A percentile compares a stretch with the other conserved stretches of the same genome.
Evolutionary conservation across 2,113 vertebrate species (phyloP).

Genomic region (Clinocottus analis): DNA sequence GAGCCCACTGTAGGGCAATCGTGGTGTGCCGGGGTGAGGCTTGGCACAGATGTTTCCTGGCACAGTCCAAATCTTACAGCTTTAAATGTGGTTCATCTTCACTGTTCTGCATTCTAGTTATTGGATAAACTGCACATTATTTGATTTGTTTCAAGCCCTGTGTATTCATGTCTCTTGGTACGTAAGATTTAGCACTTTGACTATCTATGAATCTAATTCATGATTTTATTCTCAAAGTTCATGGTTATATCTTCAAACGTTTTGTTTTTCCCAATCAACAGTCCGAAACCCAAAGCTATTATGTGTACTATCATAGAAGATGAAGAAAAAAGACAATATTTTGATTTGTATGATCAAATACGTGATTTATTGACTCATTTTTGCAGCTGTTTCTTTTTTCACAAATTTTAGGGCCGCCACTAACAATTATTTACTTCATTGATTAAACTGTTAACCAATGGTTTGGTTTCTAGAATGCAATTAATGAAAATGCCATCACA

Average conservation of each 20-base stretch:
- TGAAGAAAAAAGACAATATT: not conserved
- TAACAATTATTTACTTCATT: not conserved
- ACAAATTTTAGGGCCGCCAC: no score
- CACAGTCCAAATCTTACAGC: slow-evolving; percentile 18
- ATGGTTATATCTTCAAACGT: not conserved
- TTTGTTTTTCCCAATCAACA: not conserved
- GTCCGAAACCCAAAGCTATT: no score
- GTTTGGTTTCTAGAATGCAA: not conserved
- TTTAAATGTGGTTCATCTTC: slow-evolving; percentile 1
- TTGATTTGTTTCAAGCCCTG: not conserved
- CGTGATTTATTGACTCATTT: no score
- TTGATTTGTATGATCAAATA: no score
- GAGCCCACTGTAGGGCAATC: slow-evolving; percentile 59
- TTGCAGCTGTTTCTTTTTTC: not conserved
- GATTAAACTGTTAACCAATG: not conserved
- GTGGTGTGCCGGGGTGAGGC: slow-evolving; percentile 47
- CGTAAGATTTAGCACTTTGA: not conserved
- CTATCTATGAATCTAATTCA: not conserved
- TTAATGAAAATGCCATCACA: not conserved
- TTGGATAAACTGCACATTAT: not conserved
- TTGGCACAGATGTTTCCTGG: slow-evolving; percentile 60
- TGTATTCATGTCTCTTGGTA: not conserved
- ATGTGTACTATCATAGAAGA: not conserved
- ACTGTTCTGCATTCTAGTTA: not conserved
- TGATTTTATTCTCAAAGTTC: not conserved